These are phyloP conservation scores for Ctenomys sociabilis DNA, from an alignment of 2,113 vertebrate species.

Conservation along the genomic window DNA sequence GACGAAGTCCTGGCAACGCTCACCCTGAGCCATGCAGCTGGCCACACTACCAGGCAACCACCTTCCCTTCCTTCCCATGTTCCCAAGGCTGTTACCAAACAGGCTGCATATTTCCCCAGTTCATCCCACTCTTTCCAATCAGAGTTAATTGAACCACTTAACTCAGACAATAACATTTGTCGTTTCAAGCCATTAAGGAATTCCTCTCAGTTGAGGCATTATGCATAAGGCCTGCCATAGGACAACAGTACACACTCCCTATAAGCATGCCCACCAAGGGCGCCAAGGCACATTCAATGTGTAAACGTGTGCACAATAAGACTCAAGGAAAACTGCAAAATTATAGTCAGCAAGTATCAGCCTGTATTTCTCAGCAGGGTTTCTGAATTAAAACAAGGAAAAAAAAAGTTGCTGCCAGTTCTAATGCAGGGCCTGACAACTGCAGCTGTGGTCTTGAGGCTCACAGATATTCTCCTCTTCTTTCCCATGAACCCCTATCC, in stretches of 20 bases:
- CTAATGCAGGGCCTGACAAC: background rate
- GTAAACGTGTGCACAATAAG: background rate
- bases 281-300: background rate
- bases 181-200: conserved; percentile 61
- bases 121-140: conserved; percentile 75
- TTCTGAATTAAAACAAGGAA: conserved; percentile 8
- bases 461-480: background rate
- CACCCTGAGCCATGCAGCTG: background rate
- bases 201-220: conserved; percentile 17
- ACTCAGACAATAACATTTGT: conserved; percentile 73
- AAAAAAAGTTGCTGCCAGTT: background rate
- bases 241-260: background rate
- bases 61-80: background rate
- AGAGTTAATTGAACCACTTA: conserved; percentile 76
- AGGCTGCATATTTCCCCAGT: conserved; percentile 61
- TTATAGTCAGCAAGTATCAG: conserved; percentile 35
- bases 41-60: background rate
- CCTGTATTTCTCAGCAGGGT: conserved; percentile 34
- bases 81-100: conserved; percentile 58
- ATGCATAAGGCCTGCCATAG: background rate
- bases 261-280: conserved; percentile 25
- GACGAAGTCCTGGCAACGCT: background rate
- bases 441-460: background rate
- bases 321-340: conserved; percentile 29
- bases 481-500: background rate